Evolutionary conservation across 2,888 invertebrate species (phyloP).

Genomic region (Oligia fasciuncula): DNA sequence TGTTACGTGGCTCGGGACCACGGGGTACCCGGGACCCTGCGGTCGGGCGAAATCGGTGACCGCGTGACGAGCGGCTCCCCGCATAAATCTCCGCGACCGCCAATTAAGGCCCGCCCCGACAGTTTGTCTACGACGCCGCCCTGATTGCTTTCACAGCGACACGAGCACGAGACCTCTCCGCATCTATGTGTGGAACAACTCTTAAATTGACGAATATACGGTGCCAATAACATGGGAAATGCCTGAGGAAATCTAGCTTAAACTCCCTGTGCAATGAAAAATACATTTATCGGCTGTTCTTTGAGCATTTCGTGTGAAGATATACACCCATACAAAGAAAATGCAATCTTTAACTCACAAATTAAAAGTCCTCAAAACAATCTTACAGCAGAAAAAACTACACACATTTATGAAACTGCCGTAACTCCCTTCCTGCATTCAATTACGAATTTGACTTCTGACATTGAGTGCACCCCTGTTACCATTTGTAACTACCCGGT

Average conservation of each 20-base stretch:
- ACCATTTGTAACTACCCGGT: conserved; percentile 50
- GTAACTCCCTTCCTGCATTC: conserved; percentile 46
- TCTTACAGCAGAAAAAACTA: conserved; percentile 21
- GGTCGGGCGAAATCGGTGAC: conserved; percentile 76
- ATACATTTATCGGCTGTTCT: neutral
- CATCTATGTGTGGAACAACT: conserved; percentile 56
- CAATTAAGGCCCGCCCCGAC: conserved; percentile 89
- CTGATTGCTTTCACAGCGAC: conserved; percentile 88
- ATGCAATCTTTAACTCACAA: neutral
- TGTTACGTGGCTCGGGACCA: conserved; percentile 56
- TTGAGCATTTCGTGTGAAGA: neutral
- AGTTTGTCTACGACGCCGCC: conserved; percentile 89
- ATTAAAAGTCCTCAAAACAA: conserved; percentile 18
- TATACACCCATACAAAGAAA: neutral
- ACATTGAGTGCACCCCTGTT: conserved; percentile 58
- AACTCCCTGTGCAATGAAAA: neutral
- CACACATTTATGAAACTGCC: conserved; percentile 54
- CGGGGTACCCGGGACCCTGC: conserved; percentile 65
- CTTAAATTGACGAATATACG: conserved; percentile 66
- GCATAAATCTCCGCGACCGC: conserved; percentile 90
- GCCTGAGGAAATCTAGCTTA: conserved; percentile 18
- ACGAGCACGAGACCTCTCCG: conserved; percentile 66
- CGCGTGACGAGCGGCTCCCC: conserved; percentile 85
- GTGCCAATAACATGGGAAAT: conserved; percentile 61
- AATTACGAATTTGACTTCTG: conserved; percentile 61